Conservation (phyloP, 2,797 vertebrate species). For the Furcifer pardalis region DNA sequence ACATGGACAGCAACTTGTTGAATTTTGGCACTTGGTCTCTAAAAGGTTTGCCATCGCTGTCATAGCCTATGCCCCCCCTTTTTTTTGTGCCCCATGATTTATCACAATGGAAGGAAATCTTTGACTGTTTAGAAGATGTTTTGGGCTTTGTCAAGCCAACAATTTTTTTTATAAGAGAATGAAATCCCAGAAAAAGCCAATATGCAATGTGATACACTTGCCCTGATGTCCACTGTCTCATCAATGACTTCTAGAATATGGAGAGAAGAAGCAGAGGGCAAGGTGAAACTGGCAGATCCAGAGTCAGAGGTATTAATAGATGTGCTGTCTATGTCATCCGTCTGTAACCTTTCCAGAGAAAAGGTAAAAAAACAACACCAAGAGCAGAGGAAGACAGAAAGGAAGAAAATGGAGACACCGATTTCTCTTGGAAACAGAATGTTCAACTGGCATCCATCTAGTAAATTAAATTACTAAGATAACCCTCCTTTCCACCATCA, state of each 20-base stretch:
- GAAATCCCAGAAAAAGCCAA: background rate
- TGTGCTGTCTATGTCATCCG: conserved; percentile 67
- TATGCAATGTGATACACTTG: conserved; percentile 71
- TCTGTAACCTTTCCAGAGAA: conserved; percentile 70
- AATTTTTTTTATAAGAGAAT: conserved; percentile 1
- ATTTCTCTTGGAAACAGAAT: background rate
- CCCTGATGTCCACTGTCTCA: conserved; percentile 89
- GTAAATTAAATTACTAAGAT: background rate
- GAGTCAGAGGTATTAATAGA: conserved; percentile 73
- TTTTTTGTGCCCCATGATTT: background rate
- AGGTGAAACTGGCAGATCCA: conserved; percentile 83
- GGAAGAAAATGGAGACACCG: background rate
- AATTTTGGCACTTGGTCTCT: too few species aligned
- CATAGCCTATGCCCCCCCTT: too few species aligned
- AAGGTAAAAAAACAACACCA: background rate
- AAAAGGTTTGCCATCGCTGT: too few species aligned
- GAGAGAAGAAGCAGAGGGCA: conserved; percentile 79
- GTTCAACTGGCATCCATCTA: background rate
- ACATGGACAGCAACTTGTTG: too few species aligned
- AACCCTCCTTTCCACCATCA: background rate
- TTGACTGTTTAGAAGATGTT: background rate
- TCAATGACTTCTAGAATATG: conserved; percentile 61
- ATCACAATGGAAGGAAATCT: background rate
- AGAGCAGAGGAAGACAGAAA: background rate
- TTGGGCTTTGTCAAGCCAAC: too few species aligned